phyloP scores from a whole-genome alignment of 2,888 invertebrate genomes.

The Scaptomyza tumidula region DNA sequence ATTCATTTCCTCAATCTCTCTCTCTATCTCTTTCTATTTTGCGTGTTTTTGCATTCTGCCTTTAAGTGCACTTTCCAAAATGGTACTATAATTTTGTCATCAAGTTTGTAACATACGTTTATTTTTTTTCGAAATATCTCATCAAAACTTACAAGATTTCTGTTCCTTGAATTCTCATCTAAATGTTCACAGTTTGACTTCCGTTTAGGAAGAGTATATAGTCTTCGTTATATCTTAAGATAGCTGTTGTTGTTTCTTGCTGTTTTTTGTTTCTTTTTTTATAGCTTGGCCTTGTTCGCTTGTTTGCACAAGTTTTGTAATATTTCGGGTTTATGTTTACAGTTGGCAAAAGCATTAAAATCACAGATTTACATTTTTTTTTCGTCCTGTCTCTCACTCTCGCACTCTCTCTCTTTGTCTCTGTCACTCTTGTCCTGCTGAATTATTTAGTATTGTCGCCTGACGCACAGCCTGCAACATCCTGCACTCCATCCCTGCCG shows the following conservation, averaged over 20 bases:
- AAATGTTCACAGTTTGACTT: too few relatives aligned
- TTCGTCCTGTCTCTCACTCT: neutral
- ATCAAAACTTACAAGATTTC: neutral
- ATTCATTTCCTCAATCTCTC: conserved; percentile 62
- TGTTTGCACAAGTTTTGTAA: conserved; percentile 81
- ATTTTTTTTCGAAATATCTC: neutral
- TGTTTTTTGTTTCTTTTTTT: conserved; percentile 43
- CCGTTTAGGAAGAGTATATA: conserved; percentile 4
- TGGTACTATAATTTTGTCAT: neutral
- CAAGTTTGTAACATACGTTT: neutral
- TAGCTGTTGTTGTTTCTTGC: neutral
- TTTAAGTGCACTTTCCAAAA: neutral
- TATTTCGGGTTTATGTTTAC: conserved; percentile 82
- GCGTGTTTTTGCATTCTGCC: conserved; percentile 14
- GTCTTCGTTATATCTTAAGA: neutral
- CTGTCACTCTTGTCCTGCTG: conserved; percentile 39
- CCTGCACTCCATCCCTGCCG: neutral
- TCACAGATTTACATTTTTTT: conserved; percentile 80
- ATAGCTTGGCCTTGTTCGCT: conserved; percentile 41
- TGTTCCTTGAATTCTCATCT: neutral
- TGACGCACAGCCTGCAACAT: conserved; percentile 3
- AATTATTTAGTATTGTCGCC: conserved; percentile 78
- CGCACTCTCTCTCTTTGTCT: conserved; percentile 19
- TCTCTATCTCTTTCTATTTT: too few relatives aligned
- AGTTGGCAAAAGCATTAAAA: conserved; percentile 82